Base-by-base conservation (phyloP, 2,888 invertebrate genomes). In the Patella ulyssiponensis region DNA sequence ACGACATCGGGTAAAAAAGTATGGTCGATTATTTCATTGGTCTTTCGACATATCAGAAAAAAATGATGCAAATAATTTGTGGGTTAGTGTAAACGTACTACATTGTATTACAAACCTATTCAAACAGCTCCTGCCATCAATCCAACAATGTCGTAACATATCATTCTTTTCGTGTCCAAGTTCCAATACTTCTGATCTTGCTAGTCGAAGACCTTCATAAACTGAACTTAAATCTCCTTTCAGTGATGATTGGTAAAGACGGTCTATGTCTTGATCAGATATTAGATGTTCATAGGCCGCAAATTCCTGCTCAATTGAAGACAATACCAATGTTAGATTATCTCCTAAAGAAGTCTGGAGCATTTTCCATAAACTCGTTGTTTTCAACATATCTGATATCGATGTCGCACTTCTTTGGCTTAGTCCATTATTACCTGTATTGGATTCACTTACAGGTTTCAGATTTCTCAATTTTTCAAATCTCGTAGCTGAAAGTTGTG, bases 401-500 rank as follows among this genome's bases (percentile, higher is more conserved):
- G 64, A 23, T 7, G 64, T 12, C 20, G 64, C 11, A 14, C 23
- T 64, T 64, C 20, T 64, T 20, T 64, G 20, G 7, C 20, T 9
- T 20, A 23, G 64, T 20, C 11, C 20, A 9, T 3, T 14, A 64
- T 23, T 23, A 12, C 20, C 64, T 44, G 9, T 9, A 9, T 44
- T 44, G 20, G 20, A 23, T 20, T 12, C 64, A 64, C 20, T 64
- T 23, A 23, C 23, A 20, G 64, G 64, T 23, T 23, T 23, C 64
- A 64, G 23, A 64, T 64, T 64, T 64, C 64, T 64, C 64, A 64
- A 20, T 64, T 64, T 64, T 64, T 64, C 64, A 64, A 64, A 64
- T 64, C 64, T 64, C 9, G 64, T 64, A 23, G 64, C 64, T 23
- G 64, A 64, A 12, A 64, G 64, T 64, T 64, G 20, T 11, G 64